Evolutionary conservation across 2,113 vertebrate genomes (phyloP).

Genomic region (Brienomyrus brachyistius): DNA sequence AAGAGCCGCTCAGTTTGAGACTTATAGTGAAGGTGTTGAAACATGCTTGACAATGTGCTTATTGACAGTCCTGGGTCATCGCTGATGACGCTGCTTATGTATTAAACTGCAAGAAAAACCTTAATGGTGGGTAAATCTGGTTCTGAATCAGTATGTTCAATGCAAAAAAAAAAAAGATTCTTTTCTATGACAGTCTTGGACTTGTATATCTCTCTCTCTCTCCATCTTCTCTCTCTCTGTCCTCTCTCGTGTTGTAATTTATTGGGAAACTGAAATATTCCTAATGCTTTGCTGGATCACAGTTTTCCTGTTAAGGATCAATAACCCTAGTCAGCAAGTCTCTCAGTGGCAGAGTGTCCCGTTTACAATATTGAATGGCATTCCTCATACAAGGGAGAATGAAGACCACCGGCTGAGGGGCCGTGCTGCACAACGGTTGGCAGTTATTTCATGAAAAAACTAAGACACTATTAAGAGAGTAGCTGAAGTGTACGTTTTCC

Average conservation of each 20-base stretch:
- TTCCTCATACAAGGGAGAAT: background rate
- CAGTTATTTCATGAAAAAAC: too few relatives aligned
- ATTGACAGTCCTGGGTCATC: background rate
- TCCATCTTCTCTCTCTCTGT: background rate
- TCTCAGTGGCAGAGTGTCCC: background rate
- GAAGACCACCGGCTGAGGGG: background rate
- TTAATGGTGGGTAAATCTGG: background rate
- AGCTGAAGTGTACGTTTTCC: background rate
- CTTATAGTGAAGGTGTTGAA: background rate
- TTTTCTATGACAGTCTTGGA: background rate
- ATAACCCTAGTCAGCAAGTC: background rate
- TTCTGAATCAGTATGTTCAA: background rate
- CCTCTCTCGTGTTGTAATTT: background rate
- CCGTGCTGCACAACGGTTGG: background rate
- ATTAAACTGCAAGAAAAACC: background rate
- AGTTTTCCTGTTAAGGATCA: background rate
- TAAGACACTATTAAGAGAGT: background rate
- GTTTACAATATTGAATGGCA: background rate
- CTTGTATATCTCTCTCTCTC: background rate
- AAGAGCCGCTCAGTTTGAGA: background rate
- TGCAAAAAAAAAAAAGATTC: background rate
- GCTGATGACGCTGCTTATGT: background rate
- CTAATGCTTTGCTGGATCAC: background rate
- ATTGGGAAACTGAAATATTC: background rate
- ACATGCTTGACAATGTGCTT: background rate